Base-by-base conservation (phyloP, 2,113 vertebrate genomes). In the Sisor rabdophorus region DNA sequence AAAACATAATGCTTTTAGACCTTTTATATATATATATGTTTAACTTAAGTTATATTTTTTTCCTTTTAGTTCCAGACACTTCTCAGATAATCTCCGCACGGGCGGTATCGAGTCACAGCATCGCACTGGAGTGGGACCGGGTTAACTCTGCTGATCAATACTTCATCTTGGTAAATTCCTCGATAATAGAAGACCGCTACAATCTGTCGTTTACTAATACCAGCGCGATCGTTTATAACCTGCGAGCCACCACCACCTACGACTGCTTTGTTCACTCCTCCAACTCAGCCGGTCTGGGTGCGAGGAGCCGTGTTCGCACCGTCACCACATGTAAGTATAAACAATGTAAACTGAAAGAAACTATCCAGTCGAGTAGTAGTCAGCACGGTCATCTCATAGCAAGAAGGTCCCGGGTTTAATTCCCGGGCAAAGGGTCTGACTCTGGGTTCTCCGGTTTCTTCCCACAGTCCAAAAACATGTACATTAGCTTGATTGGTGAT, bases 321-420 rank as follows among this genome's bases (percentile, higher is more conserved):
- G 44, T 91, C 64, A 85, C 85, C 0, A 93, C 92, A 26, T 75
- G 92, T 93, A 76, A 89, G 92, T 91, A 36, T n/a, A n/a, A n/a
- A n/a, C n/a, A n/a, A n/a, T n/a, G n/a, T n/a, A n/a, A n/a, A n/a
- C n/a, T n/a, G n/a, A n/a, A n/a, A n/a, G n/a, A n/a, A n/a, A n/a
- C n/a, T n/a, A n/a, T n/a, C n/a, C n/a, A n/a, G n/a, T n/a, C n/a
- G n/a, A n/a, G n/a, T n/a, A n/a, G n/a, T n/a, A n/a, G n/a, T n/a
- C n/a, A n/a, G n/a, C n/a, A n/a, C n/a, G n/a, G n/a, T n/a, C n/a
- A n/a, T n/a, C n/a, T n/a, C n/a, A n/a, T n/a, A n/a, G n/a, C n/a
- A n/a, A n/a, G n/a, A n/a, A n/a, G n/a, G n/a, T n/a, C n/a, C n/a
- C n/a, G n/a, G n/a, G n/a, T n/a, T n/a, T n/a, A n/a, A n/a, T n/a